These are phyloP conservation scores for Drosophila simulans DNA, from an alignment of 1,140 invertebrate species.

Conservation along the genomic window DNA sequence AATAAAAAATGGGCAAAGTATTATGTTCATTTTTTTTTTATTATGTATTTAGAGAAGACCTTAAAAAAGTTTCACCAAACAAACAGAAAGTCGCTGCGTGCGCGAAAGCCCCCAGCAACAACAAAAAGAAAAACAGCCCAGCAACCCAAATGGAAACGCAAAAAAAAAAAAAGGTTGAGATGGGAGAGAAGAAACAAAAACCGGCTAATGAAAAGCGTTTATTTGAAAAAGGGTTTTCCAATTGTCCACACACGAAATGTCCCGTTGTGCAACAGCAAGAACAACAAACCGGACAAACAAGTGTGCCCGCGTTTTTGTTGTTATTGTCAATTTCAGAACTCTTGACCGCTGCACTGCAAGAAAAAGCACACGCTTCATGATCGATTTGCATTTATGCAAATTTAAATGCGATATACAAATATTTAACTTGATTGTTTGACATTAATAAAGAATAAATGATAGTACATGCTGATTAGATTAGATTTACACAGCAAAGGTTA, in stretches of 20 bases:
- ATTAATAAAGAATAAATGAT: too few species aligned
- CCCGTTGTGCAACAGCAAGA: slow-evolving; percentile 69
- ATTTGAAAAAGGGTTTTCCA: slow-evolving; percentile 55
- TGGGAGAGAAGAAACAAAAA: slow-evolving; percentile 44
- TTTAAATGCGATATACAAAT: too few species aligned
- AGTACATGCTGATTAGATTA: too few species aligned
- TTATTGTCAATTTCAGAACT: slow-evolving; percentile 53
- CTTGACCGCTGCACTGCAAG: slow-evolving; percentile 20
- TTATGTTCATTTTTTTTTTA: slow-evolving; percentile 55
- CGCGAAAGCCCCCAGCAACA: slow-evolving; percentile 65
- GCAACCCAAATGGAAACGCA: slow-evolving; percentile 51
- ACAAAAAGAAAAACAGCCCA: slow-evolving; percentile 38
- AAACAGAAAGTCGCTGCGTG: slow-evolving; percentile 71
- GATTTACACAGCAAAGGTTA: too few species aligned
- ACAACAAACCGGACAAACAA: slow-evolving; percentile 76
- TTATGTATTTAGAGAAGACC: slow-evolving; percentile 66
- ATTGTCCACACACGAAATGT: slow-evolving; percentile 62
- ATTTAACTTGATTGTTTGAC: too few species aligned
- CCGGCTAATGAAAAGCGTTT: slow-evolving; percentile 58
- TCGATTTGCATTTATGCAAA: background rate
- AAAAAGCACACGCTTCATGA: background rate
- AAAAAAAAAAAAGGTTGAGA: slow-evolving; percentile 42
- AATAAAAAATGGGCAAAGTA: slow-evolving; percentile 22
- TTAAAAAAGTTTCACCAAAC: slow-evolving; percentile 80
- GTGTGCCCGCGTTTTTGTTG: slow-evolving; percentile 42